Evolutionary conservation across 2,797 vertebrate species (phyloP).

Genomic region (Neostethus bicornis): DNA sequence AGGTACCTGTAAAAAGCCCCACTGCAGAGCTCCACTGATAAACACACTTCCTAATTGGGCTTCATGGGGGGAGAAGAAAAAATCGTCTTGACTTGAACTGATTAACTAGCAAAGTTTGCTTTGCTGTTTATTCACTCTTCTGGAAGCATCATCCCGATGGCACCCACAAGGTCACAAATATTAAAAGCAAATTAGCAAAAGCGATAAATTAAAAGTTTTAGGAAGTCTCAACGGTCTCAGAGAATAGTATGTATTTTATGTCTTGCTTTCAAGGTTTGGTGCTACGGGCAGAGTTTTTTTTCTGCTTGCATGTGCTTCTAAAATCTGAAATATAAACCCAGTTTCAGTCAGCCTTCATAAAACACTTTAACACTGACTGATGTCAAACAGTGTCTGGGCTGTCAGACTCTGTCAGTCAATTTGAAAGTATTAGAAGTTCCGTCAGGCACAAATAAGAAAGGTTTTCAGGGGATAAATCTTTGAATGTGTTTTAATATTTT

Average conservation of each 20-base stretch:
- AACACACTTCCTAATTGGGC: constrained; percentile 74
- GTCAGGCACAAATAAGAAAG: constrained; percentile 53
- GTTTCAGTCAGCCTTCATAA: constrained; percentile 52
- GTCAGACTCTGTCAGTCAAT: constrained; percentile 63
- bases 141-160: constrained; percentile 30
- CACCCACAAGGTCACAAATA: constrained; percentile 56
- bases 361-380: constrained; percentile 50
- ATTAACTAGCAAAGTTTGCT: constrained; percentile 72
- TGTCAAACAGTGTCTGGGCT: constrained; percentile 59
- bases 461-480: constrained; percentile 51
- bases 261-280: constrained; percentile 60
- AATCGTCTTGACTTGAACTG: constrained; percentile 64
- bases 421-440: constrained; percentile 58
- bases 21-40: constrained; percentile 58
- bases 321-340: constrained; percentile 56
- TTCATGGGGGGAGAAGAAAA: constrained; percentile 64
- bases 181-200: constrained; percentile 59
- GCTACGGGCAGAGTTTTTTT: constrained; percentile 38
- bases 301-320: constrained; percentile 48
- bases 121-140: constrained; percentile 57
- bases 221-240: constrained; percentile 3
- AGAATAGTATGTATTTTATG: constrained; percentile 45
- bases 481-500: constrained; percentile 49
- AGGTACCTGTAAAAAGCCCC: constrained; percentile 62
- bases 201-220: constrained; percentile 43